phyloP scores from a whole-genome alignment of 1,140 invertebrate genomes.

The Solen grandis region DNA sequence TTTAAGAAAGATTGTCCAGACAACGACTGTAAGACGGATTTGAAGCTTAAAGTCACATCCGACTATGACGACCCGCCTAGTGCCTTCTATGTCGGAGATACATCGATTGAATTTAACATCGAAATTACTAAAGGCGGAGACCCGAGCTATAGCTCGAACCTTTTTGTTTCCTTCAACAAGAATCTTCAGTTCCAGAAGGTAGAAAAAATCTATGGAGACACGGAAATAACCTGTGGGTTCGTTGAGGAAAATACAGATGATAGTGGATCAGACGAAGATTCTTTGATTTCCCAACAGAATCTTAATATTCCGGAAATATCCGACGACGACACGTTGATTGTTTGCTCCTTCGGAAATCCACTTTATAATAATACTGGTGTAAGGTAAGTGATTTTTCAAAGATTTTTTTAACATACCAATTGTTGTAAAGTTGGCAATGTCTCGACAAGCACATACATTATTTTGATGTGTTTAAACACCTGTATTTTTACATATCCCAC shows the following conservation, averaged over 20 bases:
- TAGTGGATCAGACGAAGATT: not conserved
- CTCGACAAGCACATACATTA: too few relatives aligned
- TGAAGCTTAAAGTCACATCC: slow-evolving; percentile 4
- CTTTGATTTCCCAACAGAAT: not conserved
- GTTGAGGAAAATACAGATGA: not conserved
- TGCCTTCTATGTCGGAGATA: slow-evolving; percentile 6
- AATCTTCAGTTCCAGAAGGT: slow-evolving; percentile 9
- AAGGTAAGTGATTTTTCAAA: not conserved
- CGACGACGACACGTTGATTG: not conserved
- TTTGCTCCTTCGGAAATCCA: not conserved
- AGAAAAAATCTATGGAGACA: slow-evolving; percentile 16
- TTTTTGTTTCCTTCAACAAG: slow-evolving; percentile 26
- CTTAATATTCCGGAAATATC: not conserved
- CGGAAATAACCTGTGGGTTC: slow-evolving; percentile 37
- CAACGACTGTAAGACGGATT: slow-evolving; percentile 35
- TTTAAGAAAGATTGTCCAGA: slow-evolving; percentile 52
- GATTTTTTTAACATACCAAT: too few relatives aligned
- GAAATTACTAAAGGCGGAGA: slow-evolving; percentile 30
- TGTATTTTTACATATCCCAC: too few relatives aligned
- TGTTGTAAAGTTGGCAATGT: too few relatives aligned
- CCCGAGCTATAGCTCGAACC: slow-evolving; percentile 39
- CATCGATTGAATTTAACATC: slow-evolving; percentile 3
- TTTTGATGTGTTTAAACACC: too few relatives aligned
- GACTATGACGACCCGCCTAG: not conserved
- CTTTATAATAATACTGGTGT: not conserved